These are phyloP conservation scores for Ladona fulva DNA, from an alignment of 1,140 invertebrate species.

Conservation along the genomic window DNA sequence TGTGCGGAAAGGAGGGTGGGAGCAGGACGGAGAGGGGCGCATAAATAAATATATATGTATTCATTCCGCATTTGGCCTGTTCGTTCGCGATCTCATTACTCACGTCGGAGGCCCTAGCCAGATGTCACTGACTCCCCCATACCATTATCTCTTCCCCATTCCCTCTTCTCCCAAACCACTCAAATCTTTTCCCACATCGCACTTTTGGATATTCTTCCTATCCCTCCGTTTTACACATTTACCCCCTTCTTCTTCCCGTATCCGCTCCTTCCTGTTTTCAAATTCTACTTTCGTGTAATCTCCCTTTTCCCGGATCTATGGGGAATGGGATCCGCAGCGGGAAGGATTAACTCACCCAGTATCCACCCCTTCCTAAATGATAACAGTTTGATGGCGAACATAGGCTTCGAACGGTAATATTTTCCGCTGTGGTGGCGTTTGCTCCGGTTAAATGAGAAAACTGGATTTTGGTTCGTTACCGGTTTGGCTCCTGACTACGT, in stretches of 20 bases:
- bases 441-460: too few relatives aligned
- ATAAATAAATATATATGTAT: slow-evolving; percentile 2
- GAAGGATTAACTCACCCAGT: too few relatives aligned
- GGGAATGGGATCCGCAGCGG: too few relatives aligned
- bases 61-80: not conserved
- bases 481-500: too few relatives aligned
- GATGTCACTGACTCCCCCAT: not conserved
- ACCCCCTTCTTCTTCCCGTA: not conserved
- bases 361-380: too few relatives aligned
- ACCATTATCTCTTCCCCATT: not conserved
- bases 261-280: not conserved
- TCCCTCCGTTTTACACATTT: not conserved
- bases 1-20: not conserved
- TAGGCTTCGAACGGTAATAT: too few relatives aligned
- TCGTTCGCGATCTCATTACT: not conserved
- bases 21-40: not conserved
- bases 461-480: too few relatives aligned
- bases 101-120: not conserved
- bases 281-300: too few relatives aligned
- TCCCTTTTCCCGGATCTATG: too few relatives aligned
- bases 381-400: too few relatives aligned
- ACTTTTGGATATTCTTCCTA: not conserved
- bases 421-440: too few relatives aligned
- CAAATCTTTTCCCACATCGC: not conserved
- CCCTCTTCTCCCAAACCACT: not conserved